Conservation (phyloP, 2,113 vertebrate species). For the Theropithecus gelada region DNA sequence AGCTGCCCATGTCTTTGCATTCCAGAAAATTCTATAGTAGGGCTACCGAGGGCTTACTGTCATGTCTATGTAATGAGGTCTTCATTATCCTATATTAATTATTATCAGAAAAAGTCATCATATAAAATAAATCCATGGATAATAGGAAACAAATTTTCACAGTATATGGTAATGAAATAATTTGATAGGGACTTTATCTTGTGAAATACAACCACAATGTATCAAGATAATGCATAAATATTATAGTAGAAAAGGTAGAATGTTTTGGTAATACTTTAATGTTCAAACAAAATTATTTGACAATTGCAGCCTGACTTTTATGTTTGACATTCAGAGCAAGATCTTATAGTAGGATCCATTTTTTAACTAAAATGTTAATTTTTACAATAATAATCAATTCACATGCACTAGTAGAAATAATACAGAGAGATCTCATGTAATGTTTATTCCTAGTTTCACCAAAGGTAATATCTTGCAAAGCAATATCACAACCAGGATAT, state of each 20-base stretch:
- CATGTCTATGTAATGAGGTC: background rate
- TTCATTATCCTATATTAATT: background rate
- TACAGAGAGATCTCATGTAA: background rate
- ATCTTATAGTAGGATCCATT: background rate
- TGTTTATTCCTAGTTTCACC: background rate
- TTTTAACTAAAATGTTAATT: background rate
- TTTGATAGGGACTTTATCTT: background rate
- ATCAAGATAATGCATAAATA: background rate
- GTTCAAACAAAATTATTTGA: background rate
- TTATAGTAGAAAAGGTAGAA: background rate
- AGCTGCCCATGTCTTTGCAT: rapidly evolving
- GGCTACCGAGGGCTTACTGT: rapidly evolving
- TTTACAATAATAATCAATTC: background rate
- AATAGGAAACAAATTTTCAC: background rate
- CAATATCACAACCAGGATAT: too few relatives aligned
- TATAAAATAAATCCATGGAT: background rate
- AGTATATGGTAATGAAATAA: background rate
- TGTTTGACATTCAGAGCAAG: background rate
- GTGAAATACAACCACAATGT: background rate
- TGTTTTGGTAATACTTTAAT: background rate
- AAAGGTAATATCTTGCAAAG: background rate
- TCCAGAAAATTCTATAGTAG: background rate
- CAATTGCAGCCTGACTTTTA: background rate
- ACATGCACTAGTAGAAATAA: background rate
- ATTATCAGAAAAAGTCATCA: background rate